Conservation (phyloP, 2,888 invertebrate species). For the Sinotaia quadrata region DNA sequence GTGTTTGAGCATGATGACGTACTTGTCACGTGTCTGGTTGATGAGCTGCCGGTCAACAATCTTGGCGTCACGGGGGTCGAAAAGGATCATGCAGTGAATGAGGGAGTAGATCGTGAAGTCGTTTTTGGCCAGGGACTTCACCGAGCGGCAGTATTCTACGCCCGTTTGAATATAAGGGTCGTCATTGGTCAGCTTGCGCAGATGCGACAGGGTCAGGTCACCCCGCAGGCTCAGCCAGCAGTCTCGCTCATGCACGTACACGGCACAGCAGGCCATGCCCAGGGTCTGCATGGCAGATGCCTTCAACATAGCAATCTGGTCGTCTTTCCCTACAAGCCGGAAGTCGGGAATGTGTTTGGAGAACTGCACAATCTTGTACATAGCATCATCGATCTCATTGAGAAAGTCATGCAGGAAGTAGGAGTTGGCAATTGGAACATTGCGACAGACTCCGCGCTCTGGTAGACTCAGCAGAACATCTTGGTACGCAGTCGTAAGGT, state of each 20-base stretch:
- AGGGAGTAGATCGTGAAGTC: constrained; percentile 25
- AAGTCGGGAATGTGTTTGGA: constrained; percentile 26
- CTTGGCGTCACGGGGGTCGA: constrained; percentile 29
- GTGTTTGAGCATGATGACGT: constrained; percentile 28
- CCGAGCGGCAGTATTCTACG: constrained; percentile 26
- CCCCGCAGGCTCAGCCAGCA: constrained; percentile 27
- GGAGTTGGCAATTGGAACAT: constrained; percentile 7
- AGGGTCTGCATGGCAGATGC: constrained; percentile 26
- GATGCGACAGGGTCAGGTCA: constrained; percentile 16
- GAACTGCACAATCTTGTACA: constrained; percentile 28
- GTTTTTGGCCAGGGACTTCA: constrained; percentile 28
- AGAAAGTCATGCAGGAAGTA: constrained; percentile 26
- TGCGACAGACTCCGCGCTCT: constrained; percentile 21
- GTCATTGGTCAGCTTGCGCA: constrained; percentile 21
- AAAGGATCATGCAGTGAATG: constrained; percentile 30
- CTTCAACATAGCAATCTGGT: constrained; percentile 28
- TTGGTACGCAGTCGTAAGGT: constrained; percentile 26
- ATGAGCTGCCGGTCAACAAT: constrained; percentile 21
- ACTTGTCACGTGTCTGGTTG: constrained; percentile 29
- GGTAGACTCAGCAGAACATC: constrained; percentile 19
- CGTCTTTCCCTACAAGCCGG: constrained; percentile 18
- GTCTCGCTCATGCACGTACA: constrained; percentile 25
- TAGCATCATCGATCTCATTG: constrained; percentile 29
- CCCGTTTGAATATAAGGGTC: constrained; percentile 20
- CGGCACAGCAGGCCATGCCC: constrained; percentile 26